A percentile compares a stretch with the other conserved stretches of the same genome.
These are phyloP conservation scores for Dasyprocta punctata DNA, from an alignment of 2,113 vertebrate species.

Conservation along the genomic window DNA sequence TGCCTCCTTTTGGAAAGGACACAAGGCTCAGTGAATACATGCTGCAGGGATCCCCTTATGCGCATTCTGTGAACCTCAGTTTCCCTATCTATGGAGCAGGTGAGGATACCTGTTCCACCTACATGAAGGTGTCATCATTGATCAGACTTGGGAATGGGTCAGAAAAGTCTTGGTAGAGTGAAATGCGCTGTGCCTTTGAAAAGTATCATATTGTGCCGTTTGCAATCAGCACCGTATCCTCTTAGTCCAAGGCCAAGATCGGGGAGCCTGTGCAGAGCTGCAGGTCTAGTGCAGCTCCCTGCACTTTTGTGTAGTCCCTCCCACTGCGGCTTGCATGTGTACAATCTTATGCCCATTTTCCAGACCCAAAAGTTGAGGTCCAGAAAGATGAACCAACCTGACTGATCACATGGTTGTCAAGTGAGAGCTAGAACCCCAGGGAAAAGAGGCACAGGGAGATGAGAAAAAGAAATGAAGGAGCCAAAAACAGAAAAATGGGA, in stretches of 20 bases:
- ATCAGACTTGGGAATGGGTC: not conserved
- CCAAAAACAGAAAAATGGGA: not conserved
- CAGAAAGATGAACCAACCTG: not conserved
- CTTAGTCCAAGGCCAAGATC: not conserved
- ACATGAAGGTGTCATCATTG: not conserved
- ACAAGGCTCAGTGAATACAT: rapidly evolving
- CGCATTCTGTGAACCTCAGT: not conserved
- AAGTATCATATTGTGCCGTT: not conserved
- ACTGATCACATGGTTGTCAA: not conserved
- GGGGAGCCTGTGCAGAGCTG: not conserved
- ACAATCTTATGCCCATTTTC: not conserved
- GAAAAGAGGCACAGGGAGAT: not conserved
- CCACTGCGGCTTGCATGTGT: not conserved
- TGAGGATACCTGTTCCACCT: not conserved
- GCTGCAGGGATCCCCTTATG: rapidly evolving
- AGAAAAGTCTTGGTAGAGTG: not conserved
- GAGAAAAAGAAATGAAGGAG: not conserved
- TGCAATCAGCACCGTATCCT: too few species aligned
- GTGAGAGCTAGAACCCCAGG: not conserved
- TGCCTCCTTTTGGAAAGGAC: not conserved
- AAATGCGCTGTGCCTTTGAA: not conserved
- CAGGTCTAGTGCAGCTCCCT: not conserved
- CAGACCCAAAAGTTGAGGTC: not conserved
- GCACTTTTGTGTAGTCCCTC: too few species aligned
- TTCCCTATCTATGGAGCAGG: not conserved